These are phyloP conservation scores for Coptodon bakossiorum DNA, from an alignment of 2,113 vertebrate species.

Conservation along the genomic window DNA sequence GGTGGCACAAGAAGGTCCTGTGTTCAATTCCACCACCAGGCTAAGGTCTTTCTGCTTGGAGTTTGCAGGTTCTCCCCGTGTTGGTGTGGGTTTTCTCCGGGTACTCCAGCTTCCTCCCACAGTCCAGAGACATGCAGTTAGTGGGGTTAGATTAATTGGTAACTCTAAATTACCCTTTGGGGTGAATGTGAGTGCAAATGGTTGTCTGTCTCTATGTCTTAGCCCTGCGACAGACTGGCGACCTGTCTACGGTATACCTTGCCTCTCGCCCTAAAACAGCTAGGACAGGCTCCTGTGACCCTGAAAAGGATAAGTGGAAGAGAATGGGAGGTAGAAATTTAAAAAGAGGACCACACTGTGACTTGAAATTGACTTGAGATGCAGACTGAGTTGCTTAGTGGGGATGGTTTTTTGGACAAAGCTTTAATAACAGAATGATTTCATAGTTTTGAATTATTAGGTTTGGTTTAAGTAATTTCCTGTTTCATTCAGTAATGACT, in stretches of 20 bases:
- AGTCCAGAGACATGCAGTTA: rapidly evolving
- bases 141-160: background rate
- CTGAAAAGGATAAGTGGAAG: background rate
- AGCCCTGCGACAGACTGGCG: background rate
- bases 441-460: background rate
- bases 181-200: background rate
- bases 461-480: background rate
- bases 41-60: background rate
- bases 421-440: background rate
- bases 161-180: background rate
- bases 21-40: background rate
- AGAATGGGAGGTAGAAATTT: background rate
- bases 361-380: background rate
- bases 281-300: background rate
- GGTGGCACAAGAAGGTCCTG: background rate
- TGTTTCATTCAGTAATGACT: background rate
- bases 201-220: background rate
- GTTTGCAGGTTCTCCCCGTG: rapidly evolving
- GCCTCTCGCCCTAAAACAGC: background rate
- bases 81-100: background rate
- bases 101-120: background rate
- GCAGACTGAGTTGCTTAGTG: background rate
- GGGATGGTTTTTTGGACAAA: background rate
- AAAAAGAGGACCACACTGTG: background rate
- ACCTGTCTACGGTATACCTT: background rate